A percentile compares a stretch with the other conserved stretches of the same genome.
Conservation (phyloP, 1,140 invertebrate genomes). For the Tribolium madens region DNA sequence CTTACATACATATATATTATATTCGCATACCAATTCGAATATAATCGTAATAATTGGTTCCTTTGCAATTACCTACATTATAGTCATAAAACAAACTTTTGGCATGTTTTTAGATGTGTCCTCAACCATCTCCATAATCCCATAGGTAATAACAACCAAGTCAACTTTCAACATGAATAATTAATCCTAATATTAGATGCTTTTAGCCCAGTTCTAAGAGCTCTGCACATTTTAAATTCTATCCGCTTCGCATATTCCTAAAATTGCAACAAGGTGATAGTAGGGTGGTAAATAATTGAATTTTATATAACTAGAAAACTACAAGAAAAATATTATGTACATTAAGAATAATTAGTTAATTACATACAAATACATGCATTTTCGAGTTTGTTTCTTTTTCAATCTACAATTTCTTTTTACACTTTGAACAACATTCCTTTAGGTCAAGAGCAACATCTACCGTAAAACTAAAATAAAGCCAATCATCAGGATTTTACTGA, state of each 20-base stretch:
- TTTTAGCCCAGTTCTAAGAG: conserved; percentile 6
- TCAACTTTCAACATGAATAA: conserved; percentile 24
- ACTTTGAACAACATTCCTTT: not conserved
- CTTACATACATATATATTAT: too few species aligned
- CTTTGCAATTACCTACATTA: not conserved
- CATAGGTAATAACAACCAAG: not conserved
- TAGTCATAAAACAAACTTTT: not conserved
- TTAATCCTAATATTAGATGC: conserved; percentile 20
- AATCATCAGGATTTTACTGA: conserved; percentile 2
- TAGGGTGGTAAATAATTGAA: not conserved
- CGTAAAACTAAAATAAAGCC: not conserved
- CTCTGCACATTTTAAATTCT: conserved; percentile 2
- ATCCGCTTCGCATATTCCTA: not conserved
- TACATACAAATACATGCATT: too few species aligned
- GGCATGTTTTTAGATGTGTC: not conserved
- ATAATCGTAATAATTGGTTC: not conserved
- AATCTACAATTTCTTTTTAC: too few species aligned
- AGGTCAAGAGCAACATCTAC: not conserved
- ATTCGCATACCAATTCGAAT: too few species aligned
- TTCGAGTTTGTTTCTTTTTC: too few species aligned
- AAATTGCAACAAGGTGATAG: conserved; percentile 7
- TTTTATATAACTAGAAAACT: not conserved
- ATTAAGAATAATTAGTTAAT: too few species aligned
- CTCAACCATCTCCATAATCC: not conserved
- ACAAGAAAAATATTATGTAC: too few species aligned